Conservation (phyloP, 2,113 vertebrate genomes). For the Grus americana region DNA sequence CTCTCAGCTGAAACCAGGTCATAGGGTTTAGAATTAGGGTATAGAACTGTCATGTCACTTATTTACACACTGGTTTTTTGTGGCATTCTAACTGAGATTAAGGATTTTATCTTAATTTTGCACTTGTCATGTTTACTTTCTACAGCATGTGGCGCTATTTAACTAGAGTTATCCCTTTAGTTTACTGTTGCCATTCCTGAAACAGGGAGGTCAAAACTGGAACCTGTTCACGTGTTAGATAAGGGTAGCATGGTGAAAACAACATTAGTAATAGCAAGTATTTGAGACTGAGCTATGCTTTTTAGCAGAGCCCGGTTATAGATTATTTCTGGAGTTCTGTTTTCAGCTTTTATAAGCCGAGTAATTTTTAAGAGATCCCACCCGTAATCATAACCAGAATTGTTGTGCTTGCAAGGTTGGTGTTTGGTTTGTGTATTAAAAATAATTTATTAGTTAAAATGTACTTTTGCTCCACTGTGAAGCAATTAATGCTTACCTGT, state of each 20-base stretch:
- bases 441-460: neutral
- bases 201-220: neutral
- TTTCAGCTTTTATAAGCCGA: neutral
- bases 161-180: neutral
- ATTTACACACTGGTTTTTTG: rapidly evolving
- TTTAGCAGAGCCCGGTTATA: neutral
- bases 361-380: neutral
- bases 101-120: neutral
- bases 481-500: neutral
- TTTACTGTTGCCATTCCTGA: neutral
- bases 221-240: neutral
- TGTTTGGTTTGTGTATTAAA: neutral
- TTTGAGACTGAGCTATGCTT: neutral
- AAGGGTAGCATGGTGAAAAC: neutral
- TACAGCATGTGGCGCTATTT: neutral
- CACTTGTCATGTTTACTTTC: neutral
- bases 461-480: neutral
- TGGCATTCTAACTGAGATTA: neutral
- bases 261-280: neutral
- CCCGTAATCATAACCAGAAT: rapidly evolving
- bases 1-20: too few species aligned
- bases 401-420: rapidly evolving
- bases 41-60: neutral
- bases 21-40: neutral
- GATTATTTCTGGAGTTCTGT: neutral